Evolutionary conservation across 2,888 invertebrate genomes (phyloP).

Genomic region (Allacma fusca): DNA sequence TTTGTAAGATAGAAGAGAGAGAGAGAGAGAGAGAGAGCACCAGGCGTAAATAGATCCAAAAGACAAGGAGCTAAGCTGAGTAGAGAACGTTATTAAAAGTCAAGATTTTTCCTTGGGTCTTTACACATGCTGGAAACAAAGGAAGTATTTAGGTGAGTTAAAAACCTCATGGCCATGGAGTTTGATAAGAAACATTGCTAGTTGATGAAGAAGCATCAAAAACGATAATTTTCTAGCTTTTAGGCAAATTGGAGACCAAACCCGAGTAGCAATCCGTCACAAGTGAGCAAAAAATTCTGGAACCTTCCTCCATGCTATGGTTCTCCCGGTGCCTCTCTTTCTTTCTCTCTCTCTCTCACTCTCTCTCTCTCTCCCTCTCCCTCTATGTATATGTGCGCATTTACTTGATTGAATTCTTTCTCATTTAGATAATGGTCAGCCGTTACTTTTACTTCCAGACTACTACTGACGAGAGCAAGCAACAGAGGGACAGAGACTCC

Average conservation of each 20-base stretch:
- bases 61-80: no score
- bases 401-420: constrained; percentile 61
- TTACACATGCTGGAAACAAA: not conserved
- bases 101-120: no score
- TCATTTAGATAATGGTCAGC: constrained; percentile 61
- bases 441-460: constrained; percentile 52
- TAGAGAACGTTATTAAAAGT: no score
- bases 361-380: not conserved
- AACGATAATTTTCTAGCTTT: constrained; percentile 59
- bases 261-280: constrained; percentile 56
- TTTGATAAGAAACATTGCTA: constrained; percentile 44
- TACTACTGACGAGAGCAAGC: constrained; percentile 1
- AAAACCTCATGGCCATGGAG: constrained; percentile 38
- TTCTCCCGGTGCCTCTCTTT: not conserved
- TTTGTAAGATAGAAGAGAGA: no score
- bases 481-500: constrained; percentile 11
- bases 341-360: constrained; percentile 23
- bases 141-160: constrained; percentile 16
- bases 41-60: no score
- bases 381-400: constrained; percentile 51
- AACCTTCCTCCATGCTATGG: not conserved
- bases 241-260: constrained; percentile 58
- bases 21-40: no score
- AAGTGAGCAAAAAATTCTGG: constrained; percentile 49
- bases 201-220: constrained; percentile 58